Evolutionary conservation across 1,140 invertebrate genomes (phyloP).

Genomic region (Solen grandis): DNA sequence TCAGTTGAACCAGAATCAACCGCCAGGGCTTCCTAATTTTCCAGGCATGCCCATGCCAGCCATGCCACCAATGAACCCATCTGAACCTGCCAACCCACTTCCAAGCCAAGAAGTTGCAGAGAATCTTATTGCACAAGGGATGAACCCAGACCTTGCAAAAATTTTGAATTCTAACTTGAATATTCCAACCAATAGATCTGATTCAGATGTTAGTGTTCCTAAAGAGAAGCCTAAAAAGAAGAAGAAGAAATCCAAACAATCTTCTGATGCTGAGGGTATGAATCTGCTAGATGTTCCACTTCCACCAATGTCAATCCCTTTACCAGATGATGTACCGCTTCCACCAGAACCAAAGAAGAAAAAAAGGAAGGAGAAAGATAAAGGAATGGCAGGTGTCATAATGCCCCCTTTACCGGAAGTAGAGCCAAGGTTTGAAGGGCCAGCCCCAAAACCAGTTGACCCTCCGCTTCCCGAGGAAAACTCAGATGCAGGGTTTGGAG

Average conservation of each 20-base stretch:
- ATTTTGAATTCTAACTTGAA: slow-evolving; percentile 35
- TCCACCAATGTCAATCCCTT: slow-evolving; percentile 56
- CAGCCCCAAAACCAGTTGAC: slow-evolving; percentile 37
- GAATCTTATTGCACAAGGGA: slow-evolving; percentile 45
- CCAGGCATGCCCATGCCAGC: slow-evolving; percentile 18
- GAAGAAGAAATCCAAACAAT: slow-evolving; percentile 3
- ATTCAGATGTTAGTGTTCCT: neutral
- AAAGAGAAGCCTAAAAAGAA: slow-evolving; percentile 47
- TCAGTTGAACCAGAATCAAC: neutral
- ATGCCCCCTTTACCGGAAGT: slow-evolving; percentile 41
- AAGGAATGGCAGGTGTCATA: slow-evolving; percentile 44
- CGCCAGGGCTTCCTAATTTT: neutral
- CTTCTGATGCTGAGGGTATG: neutral
- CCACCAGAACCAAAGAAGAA: slow-evolving; percentile 49
- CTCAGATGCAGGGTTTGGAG: too few species aligned
- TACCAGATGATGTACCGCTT: slow-evolving; percentile 45
- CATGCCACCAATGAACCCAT: neutral
- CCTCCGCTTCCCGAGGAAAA: slow-evolving; percentile 9
- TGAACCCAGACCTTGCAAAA: slow-evolving; percentile 53
- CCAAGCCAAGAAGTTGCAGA: slow-evolving; percentile 32
- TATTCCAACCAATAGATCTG: neutral
- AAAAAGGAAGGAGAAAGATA: slow-evolving; percentile 52
- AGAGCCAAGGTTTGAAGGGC: slow-evolving; percentile 9
- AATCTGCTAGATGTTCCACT: slow-evolving; percentile 23
- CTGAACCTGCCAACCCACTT: neutral